Percentiles rank a stretch among this genome's conserved stretches.
Evolutionary conservation across 1,140 invertebrate genomes (phyloP).

Genomic region (Pristionchus pacificus): DNA sequence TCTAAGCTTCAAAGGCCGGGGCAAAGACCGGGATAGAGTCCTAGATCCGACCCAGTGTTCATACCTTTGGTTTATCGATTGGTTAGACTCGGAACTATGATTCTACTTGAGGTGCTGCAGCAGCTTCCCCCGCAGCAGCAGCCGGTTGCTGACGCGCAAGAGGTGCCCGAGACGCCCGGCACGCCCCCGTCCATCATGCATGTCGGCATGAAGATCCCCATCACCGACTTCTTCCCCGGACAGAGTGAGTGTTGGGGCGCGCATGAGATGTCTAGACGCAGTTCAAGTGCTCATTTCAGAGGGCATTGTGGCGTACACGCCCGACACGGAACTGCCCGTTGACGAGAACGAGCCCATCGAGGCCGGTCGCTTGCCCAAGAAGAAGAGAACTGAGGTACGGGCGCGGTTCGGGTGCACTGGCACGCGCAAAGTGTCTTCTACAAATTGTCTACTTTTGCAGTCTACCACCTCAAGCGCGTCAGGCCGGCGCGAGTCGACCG

Average conservation of each 20-base stretch:
- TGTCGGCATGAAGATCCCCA: not conserved
- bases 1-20: too few relatives aligned
- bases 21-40: too few relatives aligned
- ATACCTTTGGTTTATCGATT: not conserved
- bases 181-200: not conserved
- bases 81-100: not conserved
- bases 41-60: too few relatives aligned
- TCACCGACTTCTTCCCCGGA: not conserved
- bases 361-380: slow-evolving; percentile 9
- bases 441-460: not conserved
- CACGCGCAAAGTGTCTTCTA: not conserved
- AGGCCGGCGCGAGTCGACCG: not conserved
- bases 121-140: too few relatives aligned
- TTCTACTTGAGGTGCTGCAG: too few relatives aligned
- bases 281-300: not conserved
- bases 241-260: not conserved
- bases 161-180: too few relatives aligned
- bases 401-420: not conserved
- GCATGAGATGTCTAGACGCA: not conserved
- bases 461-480: not conserved
- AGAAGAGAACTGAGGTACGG: not conserved
- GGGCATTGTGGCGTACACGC: too few relatives aligned
- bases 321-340: not conserved
- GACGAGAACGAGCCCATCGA: slow-evolving; percentile 23
- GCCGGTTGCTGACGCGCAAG: too few relatives aligned